phyloP scores from a whole-genome alignment of 2,113 vertebrate genomes.

The Ictalurus punctatus region DNA sequence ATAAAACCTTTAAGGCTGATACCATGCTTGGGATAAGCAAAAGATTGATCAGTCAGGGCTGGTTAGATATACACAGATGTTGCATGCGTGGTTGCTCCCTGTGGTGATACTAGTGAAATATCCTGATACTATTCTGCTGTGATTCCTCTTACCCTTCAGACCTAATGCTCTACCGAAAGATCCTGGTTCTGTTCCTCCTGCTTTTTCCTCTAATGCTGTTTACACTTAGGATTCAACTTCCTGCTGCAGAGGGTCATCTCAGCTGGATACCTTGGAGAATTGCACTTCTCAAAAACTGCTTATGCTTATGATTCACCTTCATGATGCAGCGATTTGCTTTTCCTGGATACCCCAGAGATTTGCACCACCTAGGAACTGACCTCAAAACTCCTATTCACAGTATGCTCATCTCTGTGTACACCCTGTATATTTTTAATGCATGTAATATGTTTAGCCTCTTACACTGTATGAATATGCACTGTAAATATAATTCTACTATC shows the following conservation, averaged over 20 bases:
- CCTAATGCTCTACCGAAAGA: not conserved
- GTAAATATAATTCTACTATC: not conserved
- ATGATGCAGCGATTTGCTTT: not conserved
- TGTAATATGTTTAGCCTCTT: not conserved
- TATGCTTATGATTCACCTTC: constrained; percentile 6
- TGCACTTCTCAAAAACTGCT: not conserved
- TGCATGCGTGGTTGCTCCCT: not conserved
- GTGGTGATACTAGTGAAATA: not conserved
- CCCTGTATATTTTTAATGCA: not conserved
- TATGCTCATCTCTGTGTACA: not conserved
- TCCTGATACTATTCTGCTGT: not conserved
- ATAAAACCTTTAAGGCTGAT: not conserved
- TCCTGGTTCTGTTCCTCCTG: not conserved
- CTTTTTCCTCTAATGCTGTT: not conserved
- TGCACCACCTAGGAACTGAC: constrained; percentile 2
- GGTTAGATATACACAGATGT: not conserved
- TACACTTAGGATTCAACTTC: not conserved
- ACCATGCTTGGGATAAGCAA: not conserved
- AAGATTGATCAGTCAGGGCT: not conserved
- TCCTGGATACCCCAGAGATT: not conserved
- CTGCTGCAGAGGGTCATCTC: not conserved
- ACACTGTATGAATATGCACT: not conserved
- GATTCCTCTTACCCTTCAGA: not conserved
- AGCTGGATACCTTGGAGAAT: not conserved
- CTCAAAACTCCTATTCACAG: not conserved